These are phyloP conservation scores for Aphis gossypii DNA, from an alignment of 1,140 invertebrate genomes.

Conservation along the genomic window DNA sequence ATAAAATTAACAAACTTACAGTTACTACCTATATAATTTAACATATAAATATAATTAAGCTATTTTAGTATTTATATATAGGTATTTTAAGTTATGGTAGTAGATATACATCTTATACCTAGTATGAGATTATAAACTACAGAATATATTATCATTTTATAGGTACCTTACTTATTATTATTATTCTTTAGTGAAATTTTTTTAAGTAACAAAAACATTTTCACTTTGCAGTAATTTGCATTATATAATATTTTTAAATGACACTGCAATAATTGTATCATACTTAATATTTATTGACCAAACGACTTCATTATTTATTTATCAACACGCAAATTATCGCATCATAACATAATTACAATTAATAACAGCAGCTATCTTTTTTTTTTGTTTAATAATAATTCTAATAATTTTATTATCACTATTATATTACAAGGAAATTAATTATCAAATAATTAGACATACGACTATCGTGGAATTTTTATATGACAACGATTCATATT, in stretches of 20 bases:
- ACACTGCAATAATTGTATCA: background rate
- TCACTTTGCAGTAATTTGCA: background rate
- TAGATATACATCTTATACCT: no score
- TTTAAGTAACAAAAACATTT: no score
- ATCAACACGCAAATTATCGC: background rate
- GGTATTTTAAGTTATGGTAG: no score
- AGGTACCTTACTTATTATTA: no score
- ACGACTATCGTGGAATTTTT: background rate
- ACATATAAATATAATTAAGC: no score
- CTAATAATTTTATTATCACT: background rate
- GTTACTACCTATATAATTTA: no score
- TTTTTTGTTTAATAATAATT: slow-evolving; percentile 8
- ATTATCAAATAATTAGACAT: background rate
- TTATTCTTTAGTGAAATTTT: no score
- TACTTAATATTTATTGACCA: background rate
- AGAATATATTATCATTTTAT: no score
- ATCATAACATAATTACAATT: background rate
- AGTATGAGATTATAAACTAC: no score
- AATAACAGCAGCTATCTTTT: background rate
- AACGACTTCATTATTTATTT: background rate
- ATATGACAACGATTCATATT: background rate
- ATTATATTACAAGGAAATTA: background rate
- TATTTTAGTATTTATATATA: no score
- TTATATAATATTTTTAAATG: background rate
- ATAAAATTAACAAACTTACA: no score